Percentiles rank a stretch among this genome's conserved stretches.
These are phyloP conservation scores for Eupithecia tripunctaria DNA, from an alignment of 2,888 invertebrate species.

Conservation along the genomic window DNA sequence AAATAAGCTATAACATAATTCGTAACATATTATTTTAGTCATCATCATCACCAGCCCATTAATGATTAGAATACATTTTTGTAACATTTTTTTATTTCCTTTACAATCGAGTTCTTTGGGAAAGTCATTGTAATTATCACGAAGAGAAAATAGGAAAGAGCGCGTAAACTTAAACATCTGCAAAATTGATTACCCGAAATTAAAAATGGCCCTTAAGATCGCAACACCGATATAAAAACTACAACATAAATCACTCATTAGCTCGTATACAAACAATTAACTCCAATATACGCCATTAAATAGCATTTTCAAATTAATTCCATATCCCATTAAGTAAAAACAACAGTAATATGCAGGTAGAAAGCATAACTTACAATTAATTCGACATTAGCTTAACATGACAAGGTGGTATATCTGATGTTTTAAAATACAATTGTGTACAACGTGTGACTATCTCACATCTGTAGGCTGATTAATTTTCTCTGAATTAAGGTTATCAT, in stretches of 20 bases:
- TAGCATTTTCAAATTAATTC: conserved; percentile 33
- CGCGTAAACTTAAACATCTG: not conserved
- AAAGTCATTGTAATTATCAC: not conserved
- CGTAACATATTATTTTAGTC: too few species aligned
- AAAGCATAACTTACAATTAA: conserved; percentile 70
- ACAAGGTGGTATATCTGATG: conserved; percentile 40
- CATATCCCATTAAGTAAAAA: conserved; percentile 35
- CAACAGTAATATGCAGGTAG: conserved; percentile 48
- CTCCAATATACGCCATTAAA: conserved; percentile 32
- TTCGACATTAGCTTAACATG: conserved; percentile 59
- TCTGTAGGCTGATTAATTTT: conserved; percentile 51
- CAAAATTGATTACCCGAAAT: not conserved
- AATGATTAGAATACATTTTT: too few species aligned
- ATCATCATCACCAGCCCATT: too few species aligned
- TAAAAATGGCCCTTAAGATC: conserved; percentile 11
- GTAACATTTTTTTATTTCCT: not conserved
- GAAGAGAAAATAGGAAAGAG: not conserved
- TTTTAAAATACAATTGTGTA: conserved; percentile 32
- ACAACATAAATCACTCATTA: conserved; percentile 25
- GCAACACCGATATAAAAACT: conserved; percentile 24
- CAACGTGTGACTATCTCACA: conserved; percentile 55
- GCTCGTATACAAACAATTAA: conserved; percentile 28
- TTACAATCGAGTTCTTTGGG: not conserved
- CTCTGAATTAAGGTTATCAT: conserved; percentile 43
- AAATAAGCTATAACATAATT: too few species aligned